phyloP scores from a whole-genome alignment of 2,888 invertebrate species.

The Diaphora mendica region DNA sequence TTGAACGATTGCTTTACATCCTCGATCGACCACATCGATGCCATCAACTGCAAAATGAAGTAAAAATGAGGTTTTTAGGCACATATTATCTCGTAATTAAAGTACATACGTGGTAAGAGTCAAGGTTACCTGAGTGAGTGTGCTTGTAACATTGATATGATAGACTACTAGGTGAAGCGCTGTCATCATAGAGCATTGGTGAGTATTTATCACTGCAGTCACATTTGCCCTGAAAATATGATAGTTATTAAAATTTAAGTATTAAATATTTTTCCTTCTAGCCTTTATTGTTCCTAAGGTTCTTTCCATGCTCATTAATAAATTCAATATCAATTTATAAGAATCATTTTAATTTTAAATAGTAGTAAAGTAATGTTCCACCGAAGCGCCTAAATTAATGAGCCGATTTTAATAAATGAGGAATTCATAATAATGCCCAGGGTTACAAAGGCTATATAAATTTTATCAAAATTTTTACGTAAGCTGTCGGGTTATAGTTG shows the following conservation, averaged over 20 bases:
- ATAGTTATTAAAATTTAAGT: neutral
- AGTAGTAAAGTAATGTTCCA: no score
- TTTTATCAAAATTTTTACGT: no score
- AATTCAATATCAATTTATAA: no score
- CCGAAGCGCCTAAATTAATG: no score
- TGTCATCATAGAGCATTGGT: slow-evolving; percentile 6
- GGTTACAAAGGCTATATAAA: no score
- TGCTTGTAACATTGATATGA: slow-evolving; percentile 20
- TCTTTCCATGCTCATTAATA: no score
- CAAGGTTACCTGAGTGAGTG: slow-evolving; percentile 13
- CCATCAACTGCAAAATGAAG: slow-evolving; percentile 20
- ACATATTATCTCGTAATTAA: neutral
- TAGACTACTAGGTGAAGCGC: neutral
- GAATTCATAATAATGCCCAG: no score
- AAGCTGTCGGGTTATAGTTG: no score
- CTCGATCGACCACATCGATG: slow-evolving; percentile 11
- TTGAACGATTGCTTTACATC: slow-evolving; percentile 15
- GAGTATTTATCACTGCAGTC: slow-evolving; percentile 18
- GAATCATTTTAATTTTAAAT: no score
- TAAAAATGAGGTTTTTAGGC: neutral
- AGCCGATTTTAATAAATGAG: no score
- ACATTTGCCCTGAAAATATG: slow-evolving; percentile 31
- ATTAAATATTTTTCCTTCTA: no score
- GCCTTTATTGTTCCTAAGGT: no score
- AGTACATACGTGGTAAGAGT: neutral